phyloP scores from a whole-genome alignment of 2,113 vertebrate genomes.

The Theropithecus gelada region DNA sequence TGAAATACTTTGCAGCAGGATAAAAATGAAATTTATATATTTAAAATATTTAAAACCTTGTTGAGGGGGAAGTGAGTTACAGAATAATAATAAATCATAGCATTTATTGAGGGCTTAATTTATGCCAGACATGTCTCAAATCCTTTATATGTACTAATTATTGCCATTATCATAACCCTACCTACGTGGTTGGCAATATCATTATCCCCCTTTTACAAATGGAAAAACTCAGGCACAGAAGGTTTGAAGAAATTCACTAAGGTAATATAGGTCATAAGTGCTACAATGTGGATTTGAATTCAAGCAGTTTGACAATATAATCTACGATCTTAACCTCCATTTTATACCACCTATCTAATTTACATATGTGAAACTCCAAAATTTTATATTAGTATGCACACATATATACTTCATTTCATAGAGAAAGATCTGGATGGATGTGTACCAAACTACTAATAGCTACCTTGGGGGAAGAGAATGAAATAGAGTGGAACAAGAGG shows the following conservation, averaged over 20 bases:
- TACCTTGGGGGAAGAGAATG: background rate
- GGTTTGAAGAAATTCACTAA: background rate
- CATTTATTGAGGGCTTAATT: background rate
- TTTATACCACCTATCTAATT: background rate
- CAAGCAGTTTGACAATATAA: background rate
- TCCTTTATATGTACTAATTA: background rate
- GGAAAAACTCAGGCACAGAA: background rate
- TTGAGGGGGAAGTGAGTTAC: background rate
- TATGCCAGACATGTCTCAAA: background rate
- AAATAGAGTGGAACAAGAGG: background rate
- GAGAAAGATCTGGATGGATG: background rate
- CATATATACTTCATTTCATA: background rate
- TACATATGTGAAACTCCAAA: background rate
- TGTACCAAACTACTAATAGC: background rate
- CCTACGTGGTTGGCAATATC: background rate
- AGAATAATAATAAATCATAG: background rate
- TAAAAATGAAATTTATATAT: background rate
- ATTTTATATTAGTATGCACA: background rate
- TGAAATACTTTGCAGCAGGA: background rate
- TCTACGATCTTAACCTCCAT: background rate
- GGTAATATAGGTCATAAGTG: background rate
- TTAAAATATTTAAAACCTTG: background rate
- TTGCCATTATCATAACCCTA: background rate
- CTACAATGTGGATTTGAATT: background rate
- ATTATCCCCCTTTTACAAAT: background rate